Evolutionary conservation across 1,140 invertebrate genomes (phyloP).

Genomic region (Lycorma delicatula): DNA sequence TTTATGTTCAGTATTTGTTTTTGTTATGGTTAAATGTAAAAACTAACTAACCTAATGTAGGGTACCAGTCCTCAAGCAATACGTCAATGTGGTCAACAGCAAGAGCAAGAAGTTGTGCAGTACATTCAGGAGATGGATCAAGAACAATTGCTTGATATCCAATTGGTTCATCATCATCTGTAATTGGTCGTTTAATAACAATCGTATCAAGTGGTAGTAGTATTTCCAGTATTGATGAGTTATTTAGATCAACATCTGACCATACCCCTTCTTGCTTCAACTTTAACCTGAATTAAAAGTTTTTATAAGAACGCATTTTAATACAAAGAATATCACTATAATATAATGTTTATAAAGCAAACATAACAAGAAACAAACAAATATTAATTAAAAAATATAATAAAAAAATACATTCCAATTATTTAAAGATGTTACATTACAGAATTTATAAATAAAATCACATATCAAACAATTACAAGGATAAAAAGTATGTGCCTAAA

Average conservation of each 20-base stretch:
- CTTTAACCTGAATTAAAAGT: conserved; percentile 52
- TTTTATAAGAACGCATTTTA: neutral
- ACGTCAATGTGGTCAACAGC: conserved; percentile 96
- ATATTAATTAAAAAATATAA: too few relatives aligned
- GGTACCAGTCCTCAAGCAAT: conserved; percentile 97
- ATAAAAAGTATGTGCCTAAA: too few relatives aligned
- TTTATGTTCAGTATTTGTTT: too few relatives aligned
- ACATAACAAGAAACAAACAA: too few relatives aligned
- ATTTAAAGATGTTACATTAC: too few relatives aligned
- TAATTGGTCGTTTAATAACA: conserved; percentile 55
- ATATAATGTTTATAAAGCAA: too few relatives aligned
- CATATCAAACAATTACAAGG: too few relatives aligned
- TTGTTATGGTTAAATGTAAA: too few relatives aligned
- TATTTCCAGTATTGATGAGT: conserved; percentile 80
- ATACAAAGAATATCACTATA: neutral
- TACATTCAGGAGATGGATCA: conserved; percentile 63
- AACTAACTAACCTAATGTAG: conserved; percentile 55
- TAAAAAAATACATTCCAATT: too few relatives aligned
- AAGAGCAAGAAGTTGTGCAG: conserved; percentile 78
- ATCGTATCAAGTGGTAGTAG: conserved; percentile 70
- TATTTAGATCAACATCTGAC: conserved; percentile 73
- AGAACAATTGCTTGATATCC: conserved; percentile 60
- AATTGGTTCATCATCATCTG: conserved; percentile 42
- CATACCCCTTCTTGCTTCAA: conserved; percentile 73
- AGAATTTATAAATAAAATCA: too few relatives aligned